Percentiles rank a stretch among this genome's conserved stretches.
Evolutionary conservation across 2,113 vertebrate species (phyloP).

Genomic region (Nicator chloris): DNA sequence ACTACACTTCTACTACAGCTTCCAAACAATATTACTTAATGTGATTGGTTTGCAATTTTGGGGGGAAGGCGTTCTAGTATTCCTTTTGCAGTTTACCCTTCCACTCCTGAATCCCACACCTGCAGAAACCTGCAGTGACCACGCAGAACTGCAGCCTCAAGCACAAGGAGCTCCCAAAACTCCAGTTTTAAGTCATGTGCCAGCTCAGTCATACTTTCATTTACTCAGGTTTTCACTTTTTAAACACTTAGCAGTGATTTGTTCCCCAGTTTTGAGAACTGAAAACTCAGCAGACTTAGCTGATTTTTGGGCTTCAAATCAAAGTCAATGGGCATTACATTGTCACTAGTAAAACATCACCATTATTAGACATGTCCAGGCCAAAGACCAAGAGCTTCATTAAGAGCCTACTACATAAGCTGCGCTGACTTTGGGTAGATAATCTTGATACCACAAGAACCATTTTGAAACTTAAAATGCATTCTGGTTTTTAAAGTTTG

Average conservation of each 20-base stretch:
- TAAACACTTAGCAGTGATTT: not conserved
- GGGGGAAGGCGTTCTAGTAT: rapidly evolving
- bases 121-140: not conserved
- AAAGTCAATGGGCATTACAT: not conserved
- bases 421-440: not conserved
- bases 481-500: not conserved
- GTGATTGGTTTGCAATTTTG: not conserved
- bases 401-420: not conserved
- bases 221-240: not conserved
- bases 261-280: not conserved
- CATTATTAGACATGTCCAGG: not conserved
- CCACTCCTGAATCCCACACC: not conserved
- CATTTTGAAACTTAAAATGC: not conserved
- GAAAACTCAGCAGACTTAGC: not conserved
- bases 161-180: not conserved
- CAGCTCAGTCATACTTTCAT: not conserved
- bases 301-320: not conserved
- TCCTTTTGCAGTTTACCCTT: not conserved
- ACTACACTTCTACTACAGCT: not conserved
- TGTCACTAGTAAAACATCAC: not conserved
- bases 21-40: not conserved
- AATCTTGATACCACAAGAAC: not conserved
- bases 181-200: not conserved
- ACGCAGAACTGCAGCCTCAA: not conserved
- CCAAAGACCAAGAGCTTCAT: not conserved